phyloP scores from a whole-genome alignment of 2,888 invertebrate genomes.

The Pandemis cinnamomeana region DNA sequence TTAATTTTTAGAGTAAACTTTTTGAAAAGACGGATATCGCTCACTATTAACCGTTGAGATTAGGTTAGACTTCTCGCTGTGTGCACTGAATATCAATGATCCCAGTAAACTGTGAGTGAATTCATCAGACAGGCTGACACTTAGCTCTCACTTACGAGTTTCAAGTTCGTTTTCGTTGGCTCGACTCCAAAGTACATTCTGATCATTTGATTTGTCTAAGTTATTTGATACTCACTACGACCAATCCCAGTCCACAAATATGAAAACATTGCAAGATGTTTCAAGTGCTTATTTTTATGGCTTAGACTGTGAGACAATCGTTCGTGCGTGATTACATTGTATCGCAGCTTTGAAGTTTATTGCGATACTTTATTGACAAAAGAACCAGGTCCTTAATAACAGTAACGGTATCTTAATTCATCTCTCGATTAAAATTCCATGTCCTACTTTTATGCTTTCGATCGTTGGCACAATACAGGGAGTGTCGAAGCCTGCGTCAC shows the following conservation, averaged over 20 bases:
- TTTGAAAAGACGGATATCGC: neutral
- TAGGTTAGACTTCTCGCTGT: neutral
- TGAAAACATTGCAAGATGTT: neutral
- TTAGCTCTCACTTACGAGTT: neutral
- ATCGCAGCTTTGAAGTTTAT: neutral
- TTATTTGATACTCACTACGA: neutral
- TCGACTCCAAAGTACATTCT: neutral
- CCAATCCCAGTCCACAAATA: neutral
- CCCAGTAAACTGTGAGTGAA: neutral
- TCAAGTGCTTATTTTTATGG: no score
- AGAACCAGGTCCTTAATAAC: neutral
- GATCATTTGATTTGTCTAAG: neutral
- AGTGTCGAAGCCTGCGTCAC: slow-evolving; percentile 1
- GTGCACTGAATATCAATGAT: neutral
- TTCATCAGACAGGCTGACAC: neutral
- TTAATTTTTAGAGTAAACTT: no score
- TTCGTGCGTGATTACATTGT: neutral
- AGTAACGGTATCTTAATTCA: neutral
- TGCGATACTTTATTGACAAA: neutral
- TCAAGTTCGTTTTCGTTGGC: slow-evolving; percentile 10
- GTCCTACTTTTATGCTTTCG: neutral
- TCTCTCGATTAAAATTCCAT: neutral
- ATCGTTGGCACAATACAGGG: slow-evolving; percentile 8
- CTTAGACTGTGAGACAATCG: no score
- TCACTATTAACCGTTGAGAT: neutral